phyloP scores from a whole-genome alignment of 2,888 invertebrate species.

The Phalera bucephala region DNA sequence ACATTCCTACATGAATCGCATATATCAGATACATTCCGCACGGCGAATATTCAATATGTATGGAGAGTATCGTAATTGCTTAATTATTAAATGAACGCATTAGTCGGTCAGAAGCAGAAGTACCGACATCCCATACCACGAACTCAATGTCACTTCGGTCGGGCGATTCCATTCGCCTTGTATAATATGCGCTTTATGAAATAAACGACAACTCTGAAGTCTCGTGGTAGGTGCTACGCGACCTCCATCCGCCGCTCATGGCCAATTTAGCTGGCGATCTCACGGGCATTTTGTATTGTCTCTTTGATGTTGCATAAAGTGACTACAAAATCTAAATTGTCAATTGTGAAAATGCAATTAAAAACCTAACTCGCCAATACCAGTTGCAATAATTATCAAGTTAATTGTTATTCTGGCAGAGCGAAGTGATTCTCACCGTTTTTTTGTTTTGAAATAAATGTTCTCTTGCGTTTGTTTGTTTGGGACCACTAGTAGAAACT shows the following conservation, averaged over 20 bases:
- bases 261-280: slow-evolving; percentile 61
- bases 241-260: slow-evolving; percentile 64
- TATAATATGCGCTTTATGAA: slow-evolving; percentile 1
- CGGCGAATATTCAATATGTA: slow-evolving; percentile 2
- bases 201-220: background rate
- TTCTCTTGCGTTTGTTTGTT: slow-evolving; percentile 9
- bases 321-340: slow-evolving; percentile 41
- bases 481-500: background rate
- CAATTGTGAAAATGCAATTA: slow-evolving; percentile 47
- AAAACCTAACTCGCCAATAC: slow-evolving; percentile 30
- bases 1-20: slow-evolving; percentile 1
- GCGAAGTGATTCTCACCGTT: slow-evolving; percentile 13
- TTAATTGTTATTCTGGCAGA: slow-evolving; percentile 13
- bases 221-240: slow-evolving; percentile 41
- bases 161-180: slow-evolving; percentile 3
- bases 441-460: slow-evolving; percentile 7
- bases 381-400: slow-evolving; percentile 15
- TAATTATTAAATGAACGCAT: slow-evolving; percentile 33
- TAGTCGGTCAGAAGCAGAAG: slow-evolving; percentile 10
- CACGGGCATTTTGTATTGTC: slow-evolving; percentile 59
- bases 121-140: slow-evolving; percentile 20
- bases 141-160: slow-evolving; percentile 8
- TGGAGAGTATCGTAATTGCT: slow-evolving; percentile 25
- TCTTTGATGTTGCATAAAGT: slow-evolving; percentile 53
- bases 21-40: background rate